Evolutionary conservation across 2,797 vertebrate genomes (phyloP), one percentile per base, ranked within the genome.

Genomic region (Gorsachius magnificus): DNA sequence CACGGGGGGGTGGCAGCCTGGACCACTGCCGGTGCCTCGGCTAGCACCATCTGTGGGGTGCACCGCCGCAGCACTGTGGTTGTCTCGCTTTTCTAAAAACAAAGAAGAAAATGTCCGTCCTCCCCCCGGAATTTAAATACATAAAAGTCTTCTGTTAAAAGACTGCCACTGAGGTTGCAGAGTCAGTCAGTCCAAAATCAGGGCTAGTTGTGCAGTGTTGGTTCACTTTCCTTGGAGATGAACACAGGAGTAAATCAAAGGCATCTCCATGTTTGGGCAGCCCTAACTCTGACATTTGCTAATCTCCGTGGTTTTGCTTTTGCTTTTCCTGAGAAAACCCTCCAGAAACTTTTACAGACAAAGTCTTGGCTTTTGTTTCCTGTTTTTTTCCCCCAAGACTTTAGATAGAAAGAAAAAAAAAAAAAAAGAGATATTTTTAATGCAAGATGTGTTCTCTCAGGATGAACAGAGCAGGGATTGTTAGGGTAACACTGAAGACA

Each of bases 391-490:
- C 11, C 45, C 5, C 4, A 46, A 26, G 24, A 53, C 3, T 68
- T 91, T 6, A 72, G 28, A 58, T 15, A 25, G 11, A 5, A 22
- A 43, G 16, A 38, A 14, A 13, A 16, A 43, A 38, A 14, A 13
- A 75, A 57, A 22, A 45, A 33, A 24, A 1, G 31, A 45, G 31
- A 6, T 78, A 38, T 88, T 93, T 94, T 75, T 78, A 90, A 81
- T 78, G 54, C 64, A 63, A 81, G 33, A 18, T 69, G 5, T n/a
- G 43, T 45, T 86, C 57, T 90, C 46, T 88, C 36, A 89, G 61
- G 64, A 75, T 0, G 28, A 95, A 96, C 82, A 96, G 61, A 94
- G 65, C 56, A 78, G 46, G 75, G 91, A 92, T 95, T 96, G 83
- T 92, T 89, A 64, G 56, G 0, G 0, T 41, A 87, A 38, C 43